Evolutionary conservation across 2,113 vertebrate species (phyloP).

Genomic region (Fregata magnificens): DNA sequence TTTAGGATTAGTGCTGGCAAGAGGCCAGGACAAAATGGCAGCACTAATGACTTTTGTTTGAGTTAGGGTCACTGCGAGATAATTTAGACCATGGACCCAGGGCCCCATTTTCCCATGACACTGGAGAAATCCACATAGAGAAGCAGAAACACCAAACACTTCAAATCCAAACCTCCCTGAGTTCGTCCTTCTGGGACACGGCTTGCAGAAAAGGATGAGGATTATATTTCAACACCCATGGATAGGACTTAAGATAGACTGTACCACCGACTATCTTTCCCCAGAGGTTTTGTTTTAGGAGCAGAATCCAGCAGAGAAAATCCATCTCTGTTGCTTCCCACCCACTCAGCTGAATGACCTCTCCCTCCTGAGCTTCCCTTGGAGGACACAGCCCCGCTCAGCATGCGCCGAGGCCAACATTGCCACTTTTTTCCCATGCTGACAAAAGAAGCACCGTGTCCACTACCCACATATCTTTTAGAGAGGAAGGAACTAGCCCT

Average conservation of each 20-base stretch:
- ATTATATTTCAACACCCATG: neutral
- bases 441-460: neutral
- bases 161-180: neutral
- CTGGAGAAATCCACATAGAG: constrained; percentile 30
- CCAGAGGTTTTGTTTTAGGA: neutral
- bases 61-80: neutral
- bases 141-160: neutral
- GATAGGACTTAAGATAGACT: neutral
- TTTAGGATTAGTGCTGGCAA: constrained; percentile 29
- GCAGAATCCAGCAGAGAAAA: neutral
- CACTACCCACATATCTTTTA: neutral
- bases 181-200: neutral
- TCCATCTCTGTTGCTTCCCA: neutral
- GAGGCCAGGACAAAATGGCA: constrained; percentile 51
- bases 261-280: neutral
- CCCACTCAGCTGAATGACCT: neutral
- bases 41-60: neutral
- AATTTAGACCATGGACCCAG: neutral
- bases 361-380: neutral
- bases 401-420: neutral
- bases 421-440: neutral
- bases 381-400: neutral
- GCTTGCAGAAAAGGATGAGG: constrained; percentile 16
- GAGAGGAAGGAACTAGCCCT: neutral
- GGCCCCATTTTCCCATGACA: constrained; percentile 42